phyloP scores from a whole-genome alignment of 2,113 vertebrate species.

The Otus sunia region DNA sequence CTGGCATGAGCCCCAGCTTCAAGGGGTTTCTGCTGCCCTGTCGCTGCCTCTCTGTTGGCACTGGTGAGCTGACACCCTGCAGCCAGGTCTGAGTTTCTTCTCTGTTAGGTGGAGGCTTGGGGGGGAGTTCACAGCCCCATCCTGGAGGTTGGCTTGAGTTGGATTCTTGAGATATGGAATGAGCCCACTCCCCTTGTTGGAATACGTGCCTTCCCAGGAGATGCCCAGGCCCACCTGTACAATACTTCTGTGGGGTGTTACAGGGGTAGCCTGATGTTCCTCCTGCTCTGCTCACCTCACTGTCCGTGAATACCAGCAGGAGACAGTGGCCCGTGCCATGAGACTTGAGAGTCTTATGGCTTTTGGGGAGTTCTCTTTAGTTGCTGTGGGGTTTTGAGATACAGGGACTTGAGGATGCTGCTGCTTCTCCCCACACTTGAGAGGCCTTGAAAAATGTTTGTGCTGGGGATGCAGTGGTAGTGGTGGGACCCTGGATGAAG shows the following conservation, averaged over 20 bases:
- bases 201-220: background rate
- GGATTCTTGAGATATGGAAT: background rate
- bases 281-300: background rate
- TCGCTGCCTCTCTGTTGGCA: background rate
- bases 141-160: background rate
- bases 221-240: background rate
- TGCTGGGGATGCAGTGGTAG: rapidly evolving
- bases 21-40: background rate
- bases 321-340: rapidly evolving
- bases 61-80: background rate
- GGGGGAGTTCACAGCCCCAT: rapidly evolving
- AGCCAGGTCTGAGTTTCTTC: background rate
- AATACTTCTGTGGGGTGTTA: background rate
- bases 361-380: background rate
- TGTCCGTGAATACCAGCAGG: background rate
- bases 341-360: background rate
- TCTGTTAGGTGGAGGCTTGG: background rate
- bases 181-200: background rate
- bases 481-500: background rate
- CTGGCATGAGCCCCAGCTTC: background rate
- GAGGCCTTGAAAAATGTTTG: background rate
- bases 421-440: rapidly evolving
- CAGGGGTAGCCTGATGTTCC: rapidly evolving
- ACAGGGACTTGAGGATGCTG: background rate
- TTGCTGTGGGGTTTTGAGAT: background rate